A percentile compares a stretch with the other conserved stretches of the same genome.
Conservation (phyloP, 2,113 vertebrate genomes). For the Menidia beryllina region DNA sequence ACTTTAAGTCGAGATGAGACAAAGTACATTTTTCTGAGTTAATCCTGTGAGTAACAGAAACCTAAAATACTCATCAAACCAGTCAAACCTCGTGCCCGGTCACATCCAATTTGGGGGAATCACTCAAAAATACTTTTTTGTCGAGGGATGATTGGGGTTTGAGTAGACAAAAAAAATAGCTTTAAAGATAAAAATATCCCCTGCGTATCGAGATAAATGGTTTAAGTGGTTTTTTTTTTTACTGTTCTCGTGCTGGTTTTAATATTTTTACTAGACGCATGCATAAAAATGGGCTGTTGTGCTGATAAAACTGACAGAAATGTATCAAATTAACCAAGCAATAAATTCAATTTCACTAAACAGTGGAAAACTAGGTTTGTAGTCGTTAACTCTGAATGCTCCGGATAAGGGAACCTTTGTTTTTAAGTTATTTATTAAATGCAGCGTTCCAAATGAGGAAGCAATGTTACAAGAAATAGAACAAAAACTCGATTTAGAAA, state of each 20-base stretch:
- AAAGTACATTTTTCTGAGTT: no score
- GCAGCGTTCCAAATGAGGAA: neutral
- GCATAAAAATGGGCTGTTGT: neutral
- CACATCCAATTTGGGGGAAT: neutral
- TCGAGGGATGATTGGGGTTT: no score
- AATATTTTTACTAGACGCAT: no score
- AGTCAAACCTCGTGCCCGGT: neutral
- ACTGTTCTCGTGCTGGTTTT: no score
- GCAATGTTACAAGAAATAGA: neutral
- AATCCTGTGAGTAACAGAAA: neutral
- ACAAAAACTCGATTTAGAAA: neutral
- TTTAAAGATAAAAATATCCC: no score
- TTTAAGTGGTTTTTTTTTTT: no score
- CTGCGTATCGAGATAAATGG: neutral
- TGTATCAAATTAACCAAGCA: neutral
- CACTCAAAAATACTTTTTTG: neutral
- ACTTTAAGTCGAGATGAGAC: no score
- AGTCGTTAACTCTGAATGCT: neutral
- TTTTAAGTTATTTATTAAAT: slow-evolving; percentile 1
- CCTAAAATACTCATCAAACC: neutral
- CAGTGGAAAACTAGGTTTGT: neutral
- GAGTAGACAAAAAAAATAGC: no score
- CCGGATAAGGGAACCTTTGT: neutral
- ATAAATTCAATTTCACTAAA: neutral
- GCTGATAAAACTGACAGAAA: neutral